Conservation (phyloP, 2,113 vertebrate species). For the Natator depressus region DNA sequence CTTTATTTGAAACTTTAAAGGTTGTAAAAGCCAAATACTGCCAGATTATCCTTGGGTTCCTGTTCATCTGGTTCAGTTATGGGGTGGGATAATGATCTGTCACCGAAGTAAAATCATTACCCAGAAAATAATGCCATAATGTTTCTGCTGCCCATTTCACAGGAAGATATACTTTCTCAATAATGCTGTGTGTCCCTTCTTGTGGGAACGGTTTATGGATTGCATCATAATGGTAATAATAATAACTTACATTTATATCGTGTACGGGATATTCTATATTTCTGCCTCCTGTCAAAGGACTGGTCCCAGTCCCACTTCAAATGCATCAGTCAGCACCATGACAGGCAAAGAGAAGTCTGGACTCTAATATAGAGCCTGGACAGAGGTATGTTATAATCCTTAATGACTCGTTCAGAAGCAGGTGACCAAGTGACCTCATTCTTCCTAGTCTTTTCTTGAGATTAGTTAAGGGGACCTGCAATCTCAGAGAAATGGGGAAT, state of each 20-base stretch:
- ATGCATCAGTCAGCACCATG: slow-evolving; percentile 17
- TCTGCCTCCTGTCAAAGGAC: slow-evolving; percentile 61
- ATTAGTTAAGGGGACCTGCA: neutral
- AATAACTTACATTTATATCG: slow-evolving; percentile 73
- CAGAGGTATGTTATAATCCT: neutral
- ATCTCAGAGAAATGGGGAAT: neutral
- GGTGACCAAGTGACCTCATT: neutral
- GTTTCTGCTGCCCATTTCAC: slow-evolving; percentile 64
- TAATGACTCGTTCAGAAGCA: neutral
- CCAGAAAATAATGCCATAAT: slow-evolving; percentile 63
- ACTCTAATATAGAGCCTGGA: neutral
- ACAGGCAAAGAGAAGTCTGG: slow-evolving; percentile 27
- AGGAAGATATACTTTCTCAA: slow-evolving; percentile 62
- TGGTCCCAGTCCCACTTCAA: slow-evolving; percentile 44
- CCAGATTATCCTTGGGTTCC: slow-evolving; percentile 63
- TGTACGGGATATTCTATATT: slow-evolving; percentile 64
- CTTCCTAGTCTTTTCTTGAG: neutral
- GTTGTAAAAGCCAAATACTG: slow-evolving; percentile 39
- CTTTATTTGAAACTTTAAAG: slow-evolving; percentile 48
- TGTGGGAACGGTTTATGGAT: slow-evolving; percentile 68
- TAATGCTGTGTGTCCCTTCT: slow-evolving; percentile 62
- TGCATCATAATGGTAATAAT: slow-evolving; percentile 73
- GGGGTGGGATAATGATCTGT: slow-evolving; percentile 73
- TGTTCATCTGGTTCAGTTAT: slow-evolving; percentile 66
- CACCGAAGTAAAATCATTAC: slow-evolving; percentile 77